Percentiles rank a stretch among this genome's conserved stretches.
These are phyloP conservation scores for Ips nitidus DNA, from an alignment of 1,140 invertebrate species.

Conservation along the genomic window DNA sequence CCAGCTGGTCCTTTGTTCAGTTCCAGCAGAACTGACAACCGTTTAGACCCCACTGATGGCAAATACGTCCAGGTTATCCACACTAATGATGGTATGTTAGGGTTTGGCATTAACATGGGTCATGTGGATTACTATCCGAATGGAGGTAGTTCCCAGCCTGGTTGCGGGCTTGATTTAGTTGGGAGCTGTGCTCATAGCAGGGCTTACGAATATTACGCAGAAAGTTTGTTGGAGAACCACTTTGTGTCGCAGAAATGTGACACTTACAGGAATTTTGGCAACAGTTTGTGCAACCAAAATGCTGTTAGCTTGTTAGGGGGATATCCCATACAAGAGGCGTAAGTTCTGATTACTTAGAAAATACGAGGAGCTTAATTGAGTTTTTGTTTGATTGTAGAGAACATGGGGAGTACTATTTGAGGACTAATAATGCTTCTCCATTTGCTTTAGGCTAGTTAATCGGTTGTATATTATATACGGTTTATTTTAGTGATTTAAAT, in stretches of 20 bases:
- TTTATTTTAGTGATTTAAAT: no score
- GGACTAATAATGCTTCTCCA: constrained; percentile 14
- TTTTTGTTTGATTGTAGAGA: constrained; percentile 12
- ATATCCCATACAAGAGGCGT: constrained; percentile 53
- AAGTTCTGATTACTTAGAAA: constrained; percentile 1
- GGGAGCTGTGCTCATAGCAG: constrained; percentile 59
- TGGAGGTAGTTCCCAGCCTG: constrained; percentile 66
- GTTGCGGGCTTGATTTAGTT: constrained; percentile 59
- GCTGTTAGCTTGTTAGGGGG: constrained; percentile 59
- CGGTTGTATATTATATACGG: background rate
- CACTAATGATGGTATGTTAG: constrained; percentile 62
- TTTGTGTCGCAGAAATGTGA: constrained; percentile 61
- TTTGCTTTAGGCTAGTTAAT: constrained; percentile 46
- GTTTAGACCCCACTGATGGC: constrained; percentile 66
- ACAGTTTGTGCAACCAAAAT: constrained; percentile 55
- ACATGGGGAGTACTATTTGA: constrained; percentile 21
- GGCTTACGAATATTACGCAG: constrained; percentile 59
- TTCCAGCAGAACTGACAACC: constrained; percentile 51
- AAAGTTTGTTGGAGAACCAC: constrained; percentile 32
- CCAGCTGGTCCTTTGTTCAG: constrained; percentile 59
- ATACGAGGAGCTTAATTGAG: background rate
- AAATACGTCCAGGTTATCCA: constrained; percentile 66
- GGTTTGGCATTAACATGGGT: constrained; percentile 62
- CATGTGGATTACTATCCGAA: constrained; percentile 75
- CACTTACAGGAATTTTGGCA: constrained; percentile 58